Conservation (phyloP, 2,888 invertebrate species). For the Frankliniella fusca region DNA sequence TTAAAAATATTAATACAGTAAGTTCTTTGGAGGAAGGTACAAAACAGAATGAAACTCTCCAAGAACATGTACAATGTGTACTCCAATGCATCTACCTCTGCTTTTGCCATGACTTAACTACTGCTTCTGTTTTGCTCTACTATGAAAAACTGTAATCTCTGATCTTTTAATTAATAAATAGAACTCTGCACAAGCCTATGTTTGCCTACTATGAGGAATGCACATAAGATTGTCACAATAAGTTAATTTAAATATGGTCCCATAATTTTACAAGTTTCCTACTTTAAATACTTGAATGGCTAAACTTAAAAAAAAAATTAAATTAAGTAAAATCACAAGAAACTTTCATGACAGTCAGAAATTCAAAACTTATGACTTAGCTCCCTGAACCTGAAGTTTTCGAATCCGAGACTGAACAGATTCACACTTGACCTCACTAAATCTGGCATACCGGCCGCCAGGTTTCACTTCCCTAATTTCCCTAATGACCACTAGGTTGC, state of each 20-base stretch:
- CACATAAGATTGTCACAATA: constrained; percentile 18
- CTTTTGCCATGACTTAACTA: too few species aligned
- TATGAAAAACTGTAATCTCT: not conserved
- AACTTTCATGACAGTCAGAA: constrained; percentile 6
- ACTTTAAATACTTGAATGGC: not conserved
- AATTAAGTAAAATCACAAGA: constrained; percentile 25
- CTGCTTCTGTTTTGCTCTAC: not conserved
- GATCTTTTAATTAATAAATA: not conserved
- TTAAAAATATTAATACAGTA: too few species aligned
- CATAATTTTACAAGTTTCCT: not conserved
- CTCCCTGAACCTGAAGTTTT: constrained; percentile 47
- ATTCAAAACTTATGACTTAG: constrained; percentile 7
- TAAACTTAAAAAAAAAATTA: not conserved
- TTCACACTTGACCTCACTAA: constrained; percentile 52
- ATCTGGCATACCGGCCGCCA: constrained; percentile 49
- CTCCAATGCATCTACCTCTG: not conserved
- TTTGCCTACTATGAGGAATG: not conserved
- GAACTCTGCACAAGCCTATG: not conserved
- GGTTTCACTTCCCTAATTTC: constrained; percentile 47
- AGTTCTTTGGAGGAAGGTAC: not conserved
- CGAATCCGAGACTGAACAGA: constrained; percentile 51
- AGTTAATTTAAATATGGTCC: constrained; percentile 25
- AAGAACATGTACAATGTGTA: not conserved
- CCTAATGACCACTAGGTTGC: constrained; percentile 50
- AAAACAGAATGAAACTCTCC: not conserved